Conservation (phyloP, 2,113 vertebrate genomes). For the Dolichotis patagonum region DNA sequence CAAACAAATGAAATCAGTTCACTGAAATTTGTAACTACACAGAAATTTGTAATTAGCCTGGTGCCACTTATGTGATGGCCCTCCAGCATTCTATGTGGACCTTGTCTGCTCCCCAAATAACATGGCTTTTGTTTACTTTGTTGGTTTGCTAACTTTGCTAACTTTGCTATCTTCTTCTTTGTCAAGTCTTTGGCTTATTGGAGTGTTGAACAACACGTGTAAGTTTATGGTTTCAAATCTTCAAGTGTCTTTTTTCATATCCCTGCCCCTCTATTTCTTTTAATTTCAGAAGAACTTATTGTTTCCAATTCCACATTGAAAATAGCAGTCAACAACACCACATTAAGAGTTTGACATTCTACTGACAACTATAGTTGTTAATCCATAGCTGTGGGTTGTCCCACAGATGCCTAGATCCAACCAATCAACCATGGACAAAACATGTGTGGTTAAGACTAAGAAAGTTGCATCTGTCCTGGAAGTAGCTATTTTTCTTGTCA, state of each 20-base stretch:
- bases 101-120: neutral
- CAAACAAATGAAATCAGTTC: neutral
- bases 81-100: too few relatives aligned
- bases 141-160: neutral
- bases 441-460: neutral
- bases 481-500: neutral
- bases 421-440: neutral
- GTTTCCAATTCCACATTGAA: conserved; percentile 1
- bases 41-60: neutral
- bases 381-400: neutral
- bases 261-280: neutral
- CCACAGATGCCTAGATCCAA: neutral
- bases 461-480: neutral
- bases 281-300: neutral
- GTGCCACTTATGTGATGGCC: neutral
- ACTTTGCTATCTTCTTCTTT: neutral
- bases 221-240: neutral
- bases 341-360: neutral
- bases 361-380: neutral
- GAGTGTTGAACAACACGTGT: neutral
- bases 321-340: neutral
- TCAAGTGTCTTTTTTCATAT: neutral
- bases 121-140: neutral
- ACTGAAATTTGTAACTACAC: neutral
- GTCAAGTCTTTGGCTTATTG: neutral